These are phyloP conservation scores for Eriocheir sinensis DNA, from an alignment of 1,140 invertebrate genomes.

Conservation along the genomic window DNA sequence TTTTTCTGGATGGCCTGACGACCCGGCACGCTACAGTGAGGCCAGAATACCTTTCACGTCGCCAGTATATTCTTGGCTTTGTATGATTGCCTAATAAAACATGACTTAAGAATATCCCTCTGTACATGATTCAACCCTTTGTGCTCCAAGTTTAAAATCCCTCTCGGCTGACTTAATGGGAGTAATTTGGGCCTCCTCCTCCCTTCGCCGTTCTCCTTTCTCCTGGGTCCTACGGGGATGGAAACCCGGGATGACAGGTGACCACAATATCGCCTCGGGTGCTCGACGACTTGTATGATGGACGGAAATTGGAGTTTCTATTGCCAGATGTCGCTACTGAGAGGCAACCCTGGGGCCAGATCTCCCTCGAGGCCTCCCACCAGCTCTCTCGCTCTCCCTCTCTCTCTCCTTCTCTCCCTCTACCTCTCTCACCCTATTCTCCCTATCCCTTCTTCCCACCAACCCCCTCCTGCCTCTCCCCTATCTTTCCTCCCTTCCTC, in stretches of 20 bases:
- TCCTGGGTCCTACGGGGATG: neutral
- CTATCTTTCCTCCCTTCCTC: neutral
- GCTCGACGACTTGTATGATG: neutral
- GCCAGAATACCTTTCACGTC: neutral
- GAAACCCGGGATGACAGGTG: constrained; percentile 12
- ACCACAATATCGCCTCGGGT: constrained; percentile 12
- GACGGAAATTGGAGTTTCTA: constrained; percentile 24
- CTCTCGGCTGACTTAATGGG: neutral
- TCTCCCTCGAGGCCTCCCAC: neutral
- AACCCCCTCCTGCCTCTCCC: neutral
- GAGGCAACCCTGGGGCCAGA: constrained; percentile 5
- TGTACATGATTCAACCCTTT: neutral
- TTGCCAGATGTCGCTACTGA: constrained; percentile 22
- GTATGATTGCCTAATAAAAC: neutral
- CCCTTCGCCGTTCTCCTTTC: too few relatives aligned
- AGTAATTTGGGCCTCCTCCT: neutral
- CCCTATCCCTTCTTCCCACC: neutral
- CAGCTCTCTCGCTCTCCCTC: neutral
- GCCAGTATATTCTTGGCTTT: neutral
- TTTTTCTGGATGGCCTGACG: neutral
- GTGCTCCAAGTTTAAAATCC: neutral
- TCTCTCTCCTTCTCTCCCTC: neutral
- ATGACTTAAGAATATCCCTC: neutral
- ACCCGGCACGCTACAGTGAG: neutral
- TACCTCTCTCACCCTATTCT: neutral